Conservation (phyloP, 1,140 invertebrate genomes). For the Calosoma granatense region DNA sequence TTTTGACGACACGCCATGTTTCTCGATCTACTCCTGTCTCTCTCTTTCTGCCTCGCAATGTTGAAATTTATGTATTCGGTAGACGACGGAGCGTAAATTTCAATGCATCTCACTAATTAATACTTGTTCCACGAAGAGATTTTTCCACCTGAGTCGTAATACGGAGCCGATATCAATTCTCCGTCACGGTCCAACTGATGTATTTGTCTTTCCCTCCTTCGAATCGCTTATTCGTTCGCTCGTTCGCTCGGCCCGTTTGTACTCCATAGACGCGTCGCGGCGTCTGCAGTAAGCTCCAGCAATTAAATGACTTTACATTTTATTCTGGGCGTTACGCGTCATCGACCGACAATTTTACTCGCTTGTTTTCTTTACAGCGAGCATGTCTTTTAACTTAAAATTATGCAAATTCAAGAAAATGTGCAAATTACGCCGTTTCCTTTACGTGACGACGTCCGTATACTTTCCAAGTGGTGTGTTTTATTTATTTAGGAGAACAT, state of each 20-base stretch:
- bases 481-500: not conserved
- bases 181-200: not conserved
- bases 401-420: conserved; percentile 2
- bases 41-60: no score
- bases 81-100: no score
- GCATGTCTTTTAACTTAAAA: not conserved
- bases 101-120: no score
- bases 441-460: not conserved
- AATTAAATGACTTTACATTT: not conserved
- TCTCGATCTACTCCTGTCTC: no score
- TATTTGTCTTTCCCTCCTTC: no score
- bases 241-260: no score
- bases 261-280: not conserved
- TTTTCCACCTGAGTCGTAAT: no score
- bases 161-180: not conserved
- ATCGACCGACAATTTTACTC: not conserved
- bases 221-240: no score
- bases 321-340: not conserved
- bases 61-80: no score
- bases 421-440: conserved; percentile 1
- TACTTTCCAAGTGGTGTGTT: not conserved
- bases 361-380: not conserved
- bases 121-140: no score
- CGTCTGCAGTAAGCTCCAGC: not conserved
- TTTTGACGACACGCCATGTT: no score